Conservation (phyloP, 2,113 vertebrate species). For the Psephotus haematonotus region DNA sequence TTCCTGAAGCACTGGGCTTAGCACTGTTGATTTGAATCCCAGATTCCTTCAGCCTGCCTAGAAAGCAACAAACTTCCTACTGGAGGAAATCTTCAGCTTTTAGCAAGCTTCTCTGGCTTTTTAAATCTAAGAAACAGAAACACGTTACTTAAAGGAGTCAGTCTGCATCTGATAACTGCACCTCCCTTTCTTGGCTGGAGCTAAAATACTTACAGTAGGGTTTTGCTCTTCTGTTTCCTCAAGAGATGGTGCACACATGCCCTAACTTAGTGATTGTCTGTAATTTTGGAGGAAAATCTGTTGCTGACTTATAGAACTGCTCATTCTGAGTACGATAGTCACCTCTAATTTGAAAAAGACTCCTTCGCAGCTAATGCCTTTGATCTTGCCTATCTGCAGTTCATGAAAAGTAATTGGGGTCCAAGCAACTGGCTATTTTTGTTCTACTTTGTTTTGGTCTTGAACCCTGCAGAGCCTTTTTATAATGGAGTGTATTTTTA, state of each 20-base stretch:
- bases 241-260: neutral
- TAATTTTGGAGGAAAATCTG: neutral
- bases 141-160: neutral
- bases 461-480: neutral
- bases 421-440: neutral
- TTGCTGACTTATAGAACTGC: neutral
- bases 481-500: neutral
- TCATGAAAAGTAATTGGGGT: neutral
- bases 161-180: neutral
- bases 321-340: neutral
- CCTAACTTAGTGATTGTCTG: neutral
- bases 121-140: conserved; percentile 3
- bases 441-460: neutral
- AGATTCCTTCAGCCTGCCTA: neutral
- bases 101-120: neutral
- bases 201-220: neutral
- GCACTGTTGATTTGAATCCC: neutral
- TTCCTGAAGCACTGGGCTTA: neutral
- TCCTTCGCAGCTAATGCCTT: neutral
- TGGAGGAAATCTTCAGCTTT: neutral
- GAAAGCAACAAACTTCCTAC: neutral
- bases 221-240: neutral
- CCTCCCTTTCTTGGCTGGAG: neutral
- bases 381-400: neutral
- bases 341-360: neutral